Evolutionary conservation across 2,113 vertebrate species (phyloP).

Genomic region (Orthonyx spaldingii): DNA sequence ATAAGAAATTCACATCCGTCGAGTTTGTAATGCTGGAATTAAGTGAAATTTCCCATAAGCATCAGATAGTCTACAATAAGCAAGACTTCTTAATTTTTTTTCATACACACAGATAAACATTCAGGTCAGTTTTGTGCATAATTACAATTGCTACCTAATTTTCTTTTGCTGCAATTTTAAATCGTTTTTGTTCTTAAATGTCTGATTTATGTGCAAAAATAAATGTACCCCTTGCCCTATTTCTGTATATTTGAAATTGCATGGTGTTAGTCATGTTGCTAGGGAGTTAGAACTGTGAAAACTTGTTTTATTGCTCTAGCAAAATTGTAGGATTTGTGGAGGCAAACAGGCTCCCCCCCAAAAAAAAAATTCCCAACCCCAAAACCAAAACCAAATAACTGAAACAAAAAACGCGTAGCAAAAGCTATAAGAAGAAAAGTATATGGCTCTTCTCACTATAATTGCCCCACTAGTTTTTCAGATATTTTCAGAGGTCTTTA

Average conservation of each 20-base stretch:
- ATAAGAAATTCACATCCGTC: not conserved
- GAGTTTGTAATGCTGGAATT: not conserved
- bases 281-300: not conserved
- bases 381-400: not conserved
- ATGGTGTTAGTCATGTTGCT: not conserved
- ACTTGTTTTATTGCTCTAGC: not conserved
- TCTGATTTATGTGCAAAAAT: not conserved
- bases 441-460: not conserved
- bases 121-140: not conserved
- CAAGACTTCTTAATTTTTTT: not conserved
- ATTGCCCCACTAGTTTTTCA: constrained; percentile 16
- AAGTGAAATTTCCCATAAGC: not conserved
- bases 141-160: not conserved
- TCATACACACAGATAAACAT: not conserved
- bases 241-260: not conserved
- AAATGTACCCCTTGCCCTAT: not conserved
- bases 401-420: not conserved
- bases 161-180: not conserved
- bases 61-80: not conserved
- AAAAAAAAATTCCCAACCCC: not conserved
- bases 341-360: not conserved
- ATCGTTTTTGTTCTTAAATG: not conserved
- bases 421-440: not conserved
- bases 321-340: not conserved
- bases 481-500: constrained; percentile 50